Evolutionary conservation across 2,888 invertebrate genomes (phyloP).

Genomic region (Protonemura montana): DNA sequence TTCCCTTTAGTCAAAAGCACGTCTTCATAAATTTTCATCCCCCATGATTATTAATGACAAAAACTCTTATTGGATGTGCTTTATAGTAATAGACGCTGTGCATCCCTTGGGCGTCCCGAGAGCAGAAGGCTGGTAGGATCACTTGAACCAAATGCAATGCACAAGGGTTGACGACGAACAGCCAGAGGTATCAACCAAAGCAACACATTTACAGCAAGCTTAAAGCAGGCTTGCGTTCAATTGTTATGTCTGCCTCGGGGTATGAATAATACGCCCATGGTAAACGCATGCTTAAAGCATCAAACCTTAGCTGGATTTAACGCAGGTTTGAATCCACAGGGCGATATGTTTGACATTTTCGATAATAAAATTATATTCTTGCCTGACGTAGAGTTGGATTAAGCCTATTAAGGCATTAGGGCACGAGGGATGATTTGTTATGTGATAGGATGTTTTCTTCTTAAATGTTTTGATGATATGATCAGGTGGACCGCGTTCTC

Average conservation of each 20-base stretch:
- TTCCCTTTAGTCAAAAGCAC: neutral
- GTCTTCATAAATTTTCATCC: neutral
- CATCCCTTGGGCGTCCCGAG: neutral
- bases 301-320: neutral
- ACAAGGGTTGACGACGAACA: neutral
- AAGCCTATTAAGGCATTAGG: neutral
- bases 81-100: neutral
- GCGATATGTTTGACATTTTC: neutral
- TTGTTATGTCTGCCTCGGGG: neutral
- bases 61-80: neutral
- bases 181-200: neutral
- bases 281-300: neutral
- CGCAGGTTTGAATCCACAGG: neutral
- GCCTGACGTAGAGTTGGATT: neutral
- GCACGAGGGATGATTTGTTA: neutral
- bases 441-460: neutral
- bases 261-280: neutral
- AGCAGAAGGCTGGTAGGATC: neutral
- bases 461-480: neutral
- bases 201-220: slow-evolving; percentile 12
- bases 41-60: neutral
- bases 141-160: neutral
- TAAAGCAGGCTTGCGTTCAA: neutral
- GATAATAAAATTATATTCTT: neutral
- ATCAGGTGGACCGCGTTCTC: neutral